Percentiles rank a stretch among this genome's conserved stretches.
Conservation (phyloP, 2,113 vertebrate species). For the Pterocles gutturalis region DNA sequence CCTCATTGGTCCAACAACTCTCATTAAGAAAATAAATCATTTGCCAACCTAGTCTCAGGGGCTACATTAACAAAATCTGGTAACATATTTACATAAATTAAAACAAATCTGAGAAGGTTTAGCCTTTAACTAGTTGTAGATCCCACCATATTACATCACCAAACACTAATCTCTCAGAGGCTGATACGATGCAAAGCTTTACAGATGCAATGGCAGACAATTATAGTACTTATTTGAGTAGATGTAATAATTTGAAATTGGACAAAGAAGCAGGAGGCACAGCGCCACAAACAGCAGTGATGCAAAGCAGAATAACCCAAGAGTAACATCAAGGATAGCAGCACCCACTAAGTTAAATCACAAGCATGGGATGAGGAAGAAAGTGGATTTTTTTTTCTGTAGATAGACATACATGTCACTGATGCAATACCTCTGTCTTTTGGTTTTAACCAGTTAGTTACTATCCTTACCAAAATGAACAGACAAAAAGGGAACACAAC, state of each 20-base stretch:
- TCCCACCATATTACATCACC: neutral
- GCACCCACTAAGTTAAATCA: neutral
- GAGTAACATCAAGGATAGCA: neutral
- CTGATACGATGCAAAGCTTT: neutral
- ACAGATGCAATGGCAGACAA: neutral
- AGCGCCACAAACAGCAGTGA: neutral
- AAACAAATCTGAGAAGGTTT: neutral
- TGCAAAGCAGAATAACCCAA: neutral
- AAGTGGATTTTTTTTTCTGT: neutral
- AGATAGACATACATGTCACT: neutral
- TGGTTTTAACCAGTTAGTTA: neutral
- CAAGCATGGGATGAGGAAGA: neutral
- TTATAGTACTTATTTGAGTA: neutral
- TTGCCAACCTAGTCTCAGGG: neutral
- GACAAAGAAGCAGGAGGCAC: neutral
- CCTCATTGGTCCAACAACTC: constrained; percentile 65
- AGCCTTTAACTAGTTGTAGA: neutral
- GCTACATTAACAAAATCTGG: neutral
- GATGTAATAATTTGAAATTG: neutral
- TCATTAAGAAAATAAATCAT: constrained; percentile 65
- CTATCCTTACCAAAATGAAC: neutral
- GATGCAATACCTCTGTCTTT: neutral
- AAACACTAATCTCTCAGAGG: neutral
- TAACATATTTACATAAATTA: neutral
- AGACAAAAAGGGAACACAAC: neutral